A percentile compares a stretch with the other conserved stretches of the same genome.
phyloP scores from a whole-genome alignment of 2,888 invertebrate genomes.

The Pristionchus exspectatus region DNA sequence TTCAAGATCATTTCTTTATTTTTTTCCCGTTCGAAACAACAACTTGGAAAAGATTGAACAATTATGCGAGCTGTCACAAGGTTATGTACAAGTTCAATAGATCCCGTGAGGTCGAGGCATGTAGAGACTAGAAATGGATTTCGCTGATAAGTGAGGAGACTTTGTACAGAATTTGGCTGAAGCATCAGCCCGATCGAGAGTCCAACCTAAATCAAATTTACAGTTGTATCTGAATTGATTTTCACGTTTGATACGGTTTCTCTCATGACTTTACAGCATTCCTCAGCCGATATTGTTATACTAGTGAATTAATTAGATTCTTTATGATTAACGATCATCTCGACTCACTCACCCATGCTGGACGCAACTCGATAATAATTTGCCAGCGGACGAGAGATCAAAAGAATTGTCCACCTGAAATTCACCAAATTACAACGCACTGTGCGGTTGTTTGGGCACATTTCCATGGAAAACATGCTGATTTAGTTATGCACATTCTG shows the following conservation, averaged over 20 bases:
- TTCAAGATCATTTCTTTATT: constrained; percentile 18
- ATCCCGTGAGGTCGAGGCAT: constrained; percentile 21
- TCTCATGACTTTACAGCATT: background rate
- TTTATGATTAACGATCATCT: no score
- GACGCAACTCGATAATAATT: constrained; percentile 14
- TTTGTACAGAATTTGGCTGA: background rate
- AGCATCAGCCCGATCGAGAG: background rate
- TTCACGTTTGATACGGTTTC: background rate
- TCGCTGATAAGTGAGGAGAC: background rate
- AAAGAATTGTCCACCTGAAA: constrained; percentile 26
- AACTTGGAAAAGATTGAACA: constrained; percentile 11
- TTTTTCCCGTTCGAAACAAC: constrained; percentile 12
- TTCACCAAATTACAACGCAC: background rate
- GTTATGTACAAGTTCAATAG: constrained; percentile 40
- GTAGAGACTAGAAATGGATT: background rate
- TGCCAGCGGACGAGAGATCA: background rate
- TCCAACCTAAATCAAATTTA: background rate
- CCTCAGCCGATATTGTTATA: no score
- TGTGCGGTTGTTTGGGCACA: background rate
- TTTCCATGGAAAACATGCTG: background rate
- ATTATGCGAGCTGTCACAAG: constrained; percentile 8
- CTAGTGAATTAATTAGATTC: no score
- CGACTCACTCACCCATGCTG: background rate
- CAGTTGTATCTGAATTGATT: no score
- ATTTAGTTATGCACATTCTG: background rate